Evolutionary conservation across 2,113 vertebrate species (phyloP), one percentile per base, ranked within the genome.

Genomic region (Serilophus lunatus): DNA sequence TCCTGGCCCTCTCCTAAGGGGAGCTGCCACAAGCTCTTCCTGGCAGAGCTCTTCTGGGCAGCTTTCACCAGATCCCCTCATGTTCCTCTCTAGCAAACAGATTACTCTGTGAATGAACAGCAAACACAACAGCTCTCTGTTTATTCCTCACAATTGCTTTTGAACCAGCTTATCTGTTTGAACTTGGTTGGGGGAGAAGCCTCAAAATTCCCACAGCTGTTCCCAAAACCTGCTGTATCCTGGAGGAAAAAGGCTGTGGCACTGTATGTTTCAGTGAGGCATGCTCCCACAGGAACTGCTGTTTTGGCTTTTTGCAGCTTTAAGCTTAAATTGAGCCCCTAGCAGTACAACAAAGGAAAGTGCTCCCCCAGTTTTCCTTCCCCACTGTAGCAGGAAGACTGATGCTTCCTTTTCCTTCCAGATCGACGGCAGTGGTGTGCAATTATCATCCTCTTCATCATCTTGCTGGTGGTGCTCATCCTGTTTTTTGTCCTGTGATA

Each of bases 381-480:
- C 61, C 11, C 19, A 3, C 63, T 68, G 10, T 54, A 75, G 12
- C 23, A 38, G 74, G 76, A 72, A 54, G 18, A 26, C 77, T 96
- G 69, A 97, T 13, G 0, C 24, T 11, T 86, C 79, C 92, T 84
- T 92, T 96, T 80, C 88, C 82, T 97, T 97, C n/a, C 97, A 99
- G 99, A 99, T 96, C 98, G 98, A 33, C 98, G 99, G 65, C 99
- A 99, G 98, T 99, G 99, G 99, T 99, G 99, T 72, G 99, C 99
- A 50, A 99, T 99, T 18, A 98, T 98, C 4, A 9, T 99, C 90
- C 98, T 99, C 91, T 98, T 99, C 3, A 74, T 92, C 26, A 97
- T 99, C 96, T 98, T 99, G 85, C 89, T 99, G 80, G 98, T 99
- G 18, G 97, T 99, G 97, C 96, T 99, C 95, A 96, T 99, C 94